phyloP scores from a whole-genome alignment of 1,140 invertebrate species.

The Drosophila kepulauana region DNA sequence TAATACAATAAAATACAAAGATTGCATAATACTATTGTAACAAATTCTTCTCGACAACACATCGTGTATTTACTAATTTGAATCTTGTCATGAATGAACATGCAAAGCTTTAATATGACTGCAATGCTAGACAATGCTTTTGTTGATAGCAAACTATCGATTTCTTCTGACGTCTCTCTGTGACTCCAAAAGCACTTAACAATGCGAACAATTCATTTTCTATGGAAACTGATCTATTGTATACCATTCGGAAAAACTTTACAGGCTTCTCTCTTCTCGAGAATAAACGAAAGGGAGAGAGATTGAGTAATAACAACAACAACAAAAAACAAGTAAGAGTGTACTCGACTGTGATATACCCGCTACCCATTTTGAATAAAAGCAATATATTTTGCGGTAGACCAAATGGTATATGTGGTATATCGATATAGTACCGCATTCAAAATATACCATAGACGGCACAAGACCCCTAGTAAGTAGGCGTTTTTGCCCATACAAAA shows the following conservation, averaged over 20 bases:
- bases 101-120: background rate
- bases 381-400: too few relatives aligned
- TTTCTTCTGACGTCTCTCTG: background rate
- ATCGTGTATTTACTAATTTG: too few relatives aligned
- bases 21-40: too few relatives aligned
- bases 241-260: slow-evolving; percentile 22
- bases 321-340: background rate
- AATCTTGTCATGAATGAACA: background rate
- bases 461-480: too few relatives aligned
- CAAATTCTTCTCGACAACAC: too few relatives aligned
- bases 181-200: background rate
- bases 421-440: too few relatives aligned
- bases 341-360: too few relatives aligned
- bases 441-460: too few relatives aligned
- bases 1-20: too few relatives aligned
- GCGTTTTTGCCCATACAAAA: too few relatives aligned
- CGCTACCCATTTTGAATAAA: too few relatives aligned
- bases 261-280: slow-evolving; percentile 21
- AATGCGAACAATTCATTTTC: slow-evolving; percentile 1
- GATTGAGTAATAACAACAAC: background rate
- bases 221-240: slow-evolving; percentile 6
- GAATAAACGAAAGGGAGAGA: background rate
- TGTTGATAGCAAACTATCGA: background rate
- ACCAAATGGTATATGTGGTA: too few relatives aligned
- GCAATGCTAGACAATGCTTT: background rate